Evolutionary conservation across 1,140 invertebrate genomes (phyloP), one percentile per base, ranked within the genome.

Genomic region (Magallana gigas): DNA sequence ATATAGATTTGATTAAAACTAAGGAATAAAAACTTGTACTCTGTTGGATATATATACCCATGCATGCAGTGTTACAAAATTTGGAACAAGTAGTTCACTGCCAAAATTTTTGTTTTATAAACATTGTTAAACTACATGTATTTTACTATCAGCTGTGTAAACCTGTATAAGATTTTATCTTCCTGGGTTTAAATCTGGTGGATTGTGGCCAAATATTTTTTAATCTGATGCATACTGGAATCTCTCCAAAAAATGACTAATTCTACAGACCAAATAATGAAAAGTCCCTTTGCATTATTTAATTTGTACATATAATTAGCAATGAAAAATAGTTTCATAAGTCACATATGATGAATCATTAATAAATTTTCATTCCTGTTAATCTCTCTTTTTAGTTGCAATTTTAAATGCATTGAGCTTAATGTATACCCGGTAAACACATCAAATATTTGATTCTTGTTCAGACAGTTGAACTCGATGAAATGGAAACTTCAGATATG

Each of bases 161-260:
- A 16, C 60, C 18, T 64, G 60, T 6, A 64, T 64, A 16, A 64
- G 18, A 64, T 64, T 18, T 64, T 7, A 64, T 29, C 23, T 36
- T 14, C 23, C 68, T 29, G 23, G 23, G 14, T 76, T 76, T 76
- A 76, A 76, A 76, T 29, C 23, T 29, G 23, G 23, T 76, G 68
- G 68, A 76, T 29, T 76, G 12, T 76, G 23, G 68, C 68, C 68
- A 76, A 76, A 14, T 36, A 5, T 48, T 23, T 11, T 76, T 9
- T 12, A 76, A 76, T 9, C 68, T 76, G 9, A 76, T 76, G 23
- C 68, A 76, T 29, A 76, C 68, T 76, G 68, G 68, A 76, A 76
- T 11, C 6, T 29, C 6, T 76, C 68, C 68, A 76, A 36, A 29
- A 23, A 36, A 11, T 76, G 23, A 76, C 68, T 29, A 76, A 29